phyloP scores from a whole-genome alignment of 2,113 vertebrate genomes.

The Neogobius melanostomus region DNA sequence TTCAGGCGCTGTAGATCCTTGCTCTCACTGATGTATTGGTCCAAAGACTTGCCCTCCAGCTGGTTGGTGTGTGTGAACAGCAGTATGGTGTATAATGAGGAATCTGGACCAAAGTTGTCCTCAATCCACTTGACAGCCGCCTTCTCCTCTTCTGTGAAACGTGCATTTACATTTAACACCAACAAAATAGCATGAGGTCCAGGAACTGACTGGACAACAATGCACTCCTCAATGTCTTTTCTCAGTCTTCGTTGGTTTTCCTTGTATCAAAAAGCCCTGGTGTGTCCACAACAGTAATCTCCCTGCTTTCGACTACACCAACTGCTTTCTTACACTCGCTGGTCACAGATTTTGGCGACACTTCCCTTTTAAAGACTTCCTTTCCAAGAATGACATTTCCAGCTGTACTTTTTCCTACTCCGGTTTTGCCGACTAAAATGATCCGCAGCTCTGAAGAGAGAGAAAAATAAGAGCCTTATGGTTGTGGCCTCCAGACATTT shows the following conservation, averaged over 20 bases:
- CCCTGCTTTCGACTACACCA: neutral
- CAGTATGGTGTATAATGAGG: constrained; percentile 36
- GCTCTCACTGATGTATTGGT: constrained; percentile 4
- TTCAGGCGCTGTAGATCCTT: constrained; percentile 9
- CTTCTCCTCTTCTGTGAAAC: constrained; percentile 42
- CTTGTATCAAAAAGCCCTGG: constrained; percentile 55
- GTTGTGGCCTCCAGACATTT: neutral
- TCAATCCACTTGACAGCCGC: constrained; percentile 37
- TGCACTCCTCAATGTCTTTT: constrained; percentile 37
- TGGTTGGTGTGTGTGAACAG: constrained; percentile 60
- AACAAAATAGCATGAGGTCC: constrained; percentile 60
- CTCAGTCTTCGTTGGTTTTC: neutral
- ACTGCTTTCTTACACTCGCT: neutral
- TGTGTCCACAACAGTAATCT: constrained; percentile 52
- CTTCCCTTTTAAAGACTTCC: neutral
- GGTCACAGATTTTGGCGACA: neutral
- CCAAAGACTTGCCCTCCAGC: constrained; percentile 9
- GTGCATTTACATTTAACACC: constrained; percentile 37
- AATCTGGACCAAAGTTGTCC: constrained; percentile 42
- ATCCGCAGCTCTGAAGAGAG: constrained; percentile 7
- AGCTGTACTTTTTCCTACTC: constrained; percentile 54
- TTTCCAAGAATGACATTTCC: constrained; percentile 57
- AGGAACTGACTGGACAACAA: constrained; percentile 35
- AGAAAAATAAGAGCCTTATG: accelerated
- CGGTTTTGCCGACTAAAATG: constrained; percentile 50